Base-by-base conservation (phyloP, 2,888 invertebrate genomes). In the Folsomia candida region DNA sequence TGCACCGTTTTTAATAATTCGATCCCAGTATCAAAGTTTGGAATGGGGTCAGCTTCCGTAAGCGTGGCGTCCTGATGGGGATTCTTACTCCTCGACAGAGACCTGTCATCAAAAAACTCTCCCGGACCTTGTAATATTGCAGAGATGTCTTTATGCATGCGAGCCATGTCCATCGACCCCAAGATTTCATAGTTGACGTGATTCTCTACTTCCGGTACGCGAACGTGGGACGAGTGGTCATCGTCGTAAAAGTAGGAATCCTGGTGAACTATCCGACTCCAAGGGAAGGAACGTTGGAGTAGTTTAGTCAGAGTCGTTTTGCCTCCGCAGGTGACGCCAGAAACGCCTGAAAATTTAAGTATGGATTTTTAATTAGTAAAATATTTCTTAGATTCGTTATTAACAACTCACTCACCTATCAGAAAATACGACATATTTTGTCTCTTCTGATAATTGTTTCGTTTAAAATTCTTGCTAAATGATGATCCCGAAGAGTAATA, bases 101-200 rank as follows among this genome's bases (percentile, higher is more conserved):
- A 27, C 6, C 60, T 26, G 1, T 22, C 51, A 25, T 64, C 51
- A 51, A 51, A 62, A 51, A 69, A 51, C 47, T 58, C 29, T 29
- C 61, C 68, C 18, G 74, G 69, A 28, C 26, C 70, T 0, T 69
- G 51, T 20, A 79, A 67, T 61, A 78, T 69, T 1, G 59, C 65
- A 18, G 59, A 24, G 9, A 79, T 72, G 68, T 79, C 79, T 51
- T 69, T 28, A 37, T 76, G 70, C 79, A 79, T 78, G 60, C 67
- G 59, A 0, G 72, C 65, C 77, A 78, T 77, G 28, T 78, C 70
- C 28, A 79, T 25, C 0, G 79, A 70, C 4, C 54, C 25, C 0
- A 67, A 22, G 9, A 73, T 65, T 69, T 79, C 79, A 67, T 78
- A 79, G 28, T 79, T 76, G 24, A 78, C 78, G 69, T 79, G 79